phyloP scores from a whole-genome alignment of 2,113 vertebrate species.

The Aegithalos caudatus region DNA sequence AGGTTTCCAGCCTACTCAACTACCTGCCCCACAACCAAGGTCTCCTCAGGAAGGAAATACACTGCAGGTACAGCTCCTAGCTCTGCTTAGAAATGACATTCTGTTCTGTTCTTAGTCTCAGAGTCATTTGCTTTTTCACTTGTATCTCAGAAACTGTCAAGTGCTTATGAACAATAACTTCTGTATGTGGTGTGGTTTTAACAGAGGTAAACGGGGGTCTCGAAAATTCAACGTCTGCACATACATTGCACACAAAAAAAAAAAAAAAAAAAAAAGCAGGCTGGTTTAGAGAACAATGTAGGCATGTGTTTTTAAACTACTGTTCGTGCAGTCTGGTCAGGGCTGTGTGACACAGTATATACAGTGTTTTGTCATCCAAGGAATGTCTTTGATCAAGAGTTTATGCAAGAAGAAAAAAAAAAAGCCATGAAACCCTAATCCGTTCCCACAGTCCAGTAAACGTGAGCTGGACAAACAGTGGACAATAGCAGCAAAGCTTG shows the following conservation, averaged over 20 bases:
- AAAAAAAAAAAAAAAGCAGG: not conserved
- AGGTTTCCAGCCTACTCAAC: not conserved
- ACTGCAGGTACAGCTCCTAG: not conserved
- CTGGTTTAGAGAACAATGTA: slow-evolving; percentile 65
- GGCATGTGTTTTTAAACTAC: slow-evolving; percentile 75
- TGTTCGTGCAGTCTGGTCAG: slow-evolving; percentile 65
- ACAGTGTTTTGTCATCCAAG: slow-evolving; percentile 86
- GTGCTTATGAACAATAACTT: not conserved
- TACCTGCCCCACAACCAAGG: not conserved
- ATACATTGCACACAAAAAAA: not conserved
- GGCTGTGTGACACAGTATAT: slow-evolving; percentile 76
- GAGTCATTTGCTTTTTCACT: not conserved
- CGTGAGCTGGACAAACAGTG: slow-evolving; percentile 78
- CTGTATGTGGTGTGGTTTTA: not conserved
- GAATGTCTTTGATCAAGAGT: slow-evolving; percentile 89
- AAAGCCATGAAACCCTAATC: slow-evolving; percentile 86
- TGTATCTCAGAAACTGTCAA: not conserved
- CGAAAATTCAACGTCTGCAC: slow-evolving; percentile 37
- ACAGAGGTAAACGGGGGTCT: not conserved
- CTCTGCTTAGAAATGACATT: not conserved
- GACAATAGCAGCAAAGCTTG: slow-evolving; percentile 78
- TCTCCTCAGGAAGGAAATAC: not conserved
- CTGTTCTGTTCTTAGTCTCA: not conserved
- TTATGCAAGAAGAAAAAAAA: slow-evolving; percentile 73
- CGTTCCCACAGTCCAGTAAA: slow-evolving; percentile 87